Evolutionary conservation across 2,888 invertebrate genomes (phyloP), one percentile per base, ranked within the genome.

Genomic region (Crepidodera aurea): DNA sequence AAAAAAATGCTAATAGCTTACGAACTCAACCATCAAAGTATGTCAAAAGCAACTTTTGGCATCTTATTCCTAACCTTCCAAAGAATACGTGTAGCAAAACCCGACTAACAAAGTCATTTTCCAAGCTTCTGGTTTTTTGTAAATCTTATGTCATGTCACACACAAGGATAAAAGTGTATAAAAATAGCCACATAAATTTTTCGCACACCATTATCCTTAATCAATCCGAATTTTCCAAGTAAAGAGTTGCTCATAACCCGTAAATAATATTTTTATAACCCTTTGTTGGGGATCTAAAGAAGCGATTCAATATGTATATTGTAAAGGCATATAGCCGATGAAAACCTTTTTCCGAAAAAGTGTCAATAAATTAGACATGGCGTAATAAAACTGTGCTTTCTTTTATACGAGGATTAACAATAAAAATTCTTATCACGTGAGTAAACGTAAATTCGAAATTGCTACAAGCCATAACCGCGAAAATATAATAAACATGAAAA

Each of bases 401-500:
- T 67, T 70, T 71, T 71, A 71, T 69, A 67, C 64, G 51, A 8
- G 71, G 71, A 75, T 75, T 75, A 75, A 73, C 75, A 71, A 75
- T 75, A 75, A 75, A 75, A 75, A 72, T 72, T 71, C 72, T 73
- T 74, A 75, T 75, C 72, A 66, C 69, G 50, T 64, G 69, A 73
- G 71, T 71, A 72, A 70, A 73, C 74, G 74, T 76, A 76, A 77
- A 76, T 74, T 69, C 67, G 69, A 74, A 75, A 76, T 75, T 75
- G 74, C 74, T 58, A 64, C 67, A 65, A 64, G 68, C 69, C 69
- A 74, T 75, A 75, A 77, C 75, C 71, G 22, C 73, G 69, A 73
- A 72, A 76, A 76, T 77, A 77, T 77, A 76, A 77, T 75, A 77
- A 77, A 77, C 75, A 76, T 71, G 74, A 74, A 70, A 73, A 73